A percentile compares a stretch with the other conserved stretches of the same genome.
Evolutionary conservation across 1,140 invertebrate genomes (phyloP).

Genomic region (Reticulitermes speratus): DNA sequence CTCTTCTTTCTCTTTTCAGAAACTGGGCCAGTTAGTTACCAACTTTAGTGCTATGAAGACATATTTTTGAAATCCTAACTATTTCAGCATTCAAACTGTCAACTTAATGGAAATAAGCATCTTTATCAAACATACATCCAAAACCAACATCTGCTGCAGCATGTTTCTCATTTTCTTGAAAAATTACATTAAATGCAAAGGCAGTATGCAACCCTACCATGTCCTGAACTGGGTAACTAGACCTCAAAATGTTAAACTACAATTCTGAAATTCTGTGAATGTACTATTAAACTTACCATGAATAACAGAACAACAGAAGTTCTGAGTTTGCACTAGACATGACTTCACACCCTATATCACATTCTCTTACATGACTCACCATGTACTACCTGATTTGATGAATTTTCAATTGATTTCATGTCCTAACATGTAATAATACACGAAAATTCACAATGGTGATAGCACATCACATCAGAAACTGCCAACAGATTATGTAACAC

Average conservation of each 20-base stretch:
- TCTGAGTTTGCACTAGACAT: neutral
- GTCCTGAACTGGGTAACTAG: neutral
- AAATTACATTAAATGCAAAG: neutral
- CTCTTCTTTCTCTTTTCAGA: neutral
- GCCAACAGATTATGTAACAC: too few relatives aligned
- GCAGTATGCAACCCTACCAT: neutral
- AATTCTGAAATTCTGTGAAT: neutral
- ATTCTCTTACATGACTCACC: too few relatives aligned
- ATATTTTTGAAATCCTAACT: neutral
- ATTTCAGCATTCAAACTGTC: neutral
- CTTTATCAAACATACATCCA: too few relatives aligned
- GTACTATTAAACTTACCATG: neutral
- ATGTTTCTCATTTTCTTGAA: neutral
- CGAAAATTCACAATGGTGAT: neutral
- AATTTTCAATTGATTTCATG: neutral
- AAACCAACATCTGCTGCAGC: neutral
- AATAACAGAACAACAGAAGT: neutral
- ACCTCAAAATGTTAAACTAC: neutral
- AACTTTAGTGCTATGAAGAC: neutral
- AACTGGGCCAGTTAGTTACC: neutral
- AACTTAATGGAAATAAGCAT: neutral
- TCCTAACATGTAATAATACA: neutral
- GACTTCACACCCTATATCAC: too few relatives aligned
- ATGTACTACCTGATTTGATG: too few relatives aligned
- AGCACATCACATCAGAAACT: neutral